phyloP scores from a whole-genome alignment of 2,888 invertebrate genomes.

The Morpho achilles region DNA sequence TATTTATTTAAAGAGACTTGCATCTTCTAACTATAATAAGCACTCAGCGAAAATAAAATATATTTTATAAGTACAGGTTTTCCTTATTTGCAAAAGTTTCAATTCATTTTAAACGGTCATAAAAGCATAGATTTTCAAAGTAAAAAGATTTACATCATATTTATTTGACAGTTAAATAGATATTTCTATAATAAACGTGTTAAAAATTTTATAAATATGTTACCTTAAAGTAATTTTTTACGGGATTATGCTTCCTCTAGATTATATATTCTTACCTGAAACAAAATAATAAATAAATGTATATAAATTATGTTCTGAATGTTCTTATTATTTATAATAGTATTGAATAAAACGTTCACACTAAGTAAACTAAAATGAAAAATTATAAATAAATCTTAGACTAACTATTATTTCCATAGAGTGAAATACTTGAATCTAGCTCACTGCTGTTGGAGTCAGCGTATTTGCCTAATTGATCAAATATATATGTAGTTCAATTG shows the following conservation, averaged over 20 bases:
- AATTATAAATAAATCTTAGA: conserved; percentile 19
- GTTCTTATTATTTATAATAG: neutral
- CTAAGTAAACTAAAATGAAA: neutral
- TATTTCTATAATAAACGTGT: too few relatives aligned
- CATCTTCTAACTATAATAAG: too few relatives aligned
- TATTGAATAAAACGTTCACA: too few relatives aligned
- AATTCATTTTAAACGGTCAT: too few relatives aligned
- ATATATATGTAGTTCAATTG: conserved; percentile 67
- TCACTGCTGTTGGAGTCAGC: conserved; percentile 69
- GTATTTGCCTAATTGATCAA: conserved; percentile 79
- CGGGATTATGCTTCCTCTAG: neutral
- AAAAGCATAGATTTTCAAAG: too few relatives aligned
- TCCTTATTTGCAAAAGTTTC: too few relatives aligned
- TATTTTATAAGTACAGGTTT: neutral
- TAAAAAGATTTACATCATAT: too few relatives aligned
- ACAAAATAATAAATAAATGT: conserved; percentile 42
- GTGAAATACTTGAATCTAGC: conserved; percentile 68
- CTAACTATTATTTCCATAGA: conserved; percentile 60
- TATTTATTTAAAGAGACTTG: too few relatives aligned
- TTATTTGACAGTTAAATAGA: too few relatives aligned
- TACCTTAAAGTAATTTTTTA: conserved; percentile 1
- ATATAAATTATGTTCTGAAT: conserved; percentile 18
- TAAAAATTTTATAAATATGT: neutral
- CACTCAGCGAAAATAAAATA: neutral
- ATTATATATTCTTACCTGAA: conserved; percentile 46